Evolutionary conservation across 2,797 vertebrate species (phyloP), one percentile per base, ranked within the genome.

Genomic region (Phrynocephalus vlangalii): DNA sequence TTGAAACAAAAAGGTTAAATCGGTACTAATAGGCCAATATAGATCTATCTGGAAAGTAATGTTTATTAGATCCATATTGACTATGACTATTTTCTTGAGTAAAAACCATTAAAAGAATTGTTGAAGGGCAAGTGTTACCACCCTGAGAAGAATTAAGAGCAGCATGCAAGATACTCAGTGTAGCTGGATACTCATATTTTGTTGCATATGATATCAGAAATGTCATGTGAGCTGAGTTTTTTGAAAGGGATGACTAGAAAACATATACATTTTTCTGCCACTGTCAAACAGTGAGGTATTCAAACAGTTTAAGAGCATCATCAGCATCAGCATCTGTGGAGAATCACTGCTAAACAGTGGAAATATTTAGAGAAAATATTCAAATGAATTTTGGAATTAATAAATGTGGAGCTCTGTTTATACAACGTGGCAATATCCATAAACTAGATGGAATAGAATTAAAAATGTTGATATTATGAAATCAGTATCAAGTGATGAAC

Each of bases 41-140:
- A 82, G 86, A 87, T 87, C 48, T 70, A 70, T 52, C 71, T 76
- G 60, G 79, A 67, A 87, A 87, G 82, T 79, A 82, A 87, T 87
- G 86, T 67, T 82, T 76, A 87, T 87, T 87, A 82, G 71, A 87
- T 76, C 38, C 86, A 82, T 87, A 87, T 87, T 87, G 86, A 87
- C 72, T 75, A 52, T 1, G 3, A 38, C 44, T 82, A 10, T 66
- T 88, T 72, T 63, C 78, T 70, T 85, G 90, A 86, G n/a, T 76
- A 71, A 81, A 76, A 52, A 76, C 15, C 60, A 81, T 85, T 85
- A 81, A 81, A 1, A 71, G 48, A 13, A 60, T 0, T 2, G 75
- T 2, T 86, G 88, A n/a, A 4, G 33, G 87, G 9, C 26, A 83
- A 22, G 50, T 87, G 82, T 91, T 24, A 1, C 71, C 52, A 85